Evolutionary conservation across 2,797 vertebrate genomes (phyloP), one percentile per base, ranked within the genome.

Genomic region (Mycteria americana): DNA sequence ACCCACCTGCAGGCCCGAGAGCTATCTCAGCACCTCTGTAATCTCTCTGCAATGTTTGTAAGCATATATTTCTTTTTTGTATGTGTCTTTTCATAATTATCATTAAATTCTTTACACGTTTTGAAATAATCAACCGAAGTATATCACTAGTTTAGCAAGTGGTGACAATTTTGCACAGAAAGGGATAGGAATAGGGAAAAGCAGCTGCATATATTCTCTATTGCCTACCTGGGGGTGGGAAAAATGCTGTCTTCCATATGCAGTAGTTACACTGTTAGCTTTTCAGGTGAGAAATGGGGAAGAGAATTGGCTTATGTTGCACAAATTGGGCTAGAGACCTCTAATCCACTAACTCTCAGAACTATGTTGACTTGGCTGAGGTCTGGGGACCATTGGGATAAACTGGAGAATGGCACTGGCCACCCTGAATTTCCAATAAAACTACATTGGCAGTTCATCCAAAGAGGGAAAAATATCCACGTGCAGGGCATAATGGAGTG

Each of bases 401-500:
- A 87, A 69, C 21, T 13, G n/a, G 35, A 67, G 19, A 86, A 81
- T 25, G 13, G 11, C 65, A 35, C 12, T 64, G 33, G 8, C 31
- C 35, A 83, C 30, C 11, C 18, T 57, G 46, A 62, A 43, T 68
- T 82, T 89, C 62, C 3, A 2, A 43, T 56, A 43, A 57, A 81
- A 43, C 18, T 76, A 7, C 18, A 25, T 1, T 62, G 37, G 12
- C 28, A 64, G 22, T 18, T 68, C 41, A 73, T 53, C 17, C 63
- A 41, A 76, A 68, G 28, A 33, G 17, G 37, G 17, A 11, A 59
- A 91, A 51, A 17, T 35, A 63, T 54, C 25, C 21, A 27, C 68
- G 54, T 8, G 5, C 27, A 39, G 24, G 31, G 7, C 3, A 6
- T 22, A 37, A 73, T 6, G 6, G 33, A n/a, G 9, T 0, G 0